These are phyloP conservation scores for Ceyx erithaca DNA, from an alignment of 2,797 vertebrate genomes.

Conservation along the genomic window DNA sequence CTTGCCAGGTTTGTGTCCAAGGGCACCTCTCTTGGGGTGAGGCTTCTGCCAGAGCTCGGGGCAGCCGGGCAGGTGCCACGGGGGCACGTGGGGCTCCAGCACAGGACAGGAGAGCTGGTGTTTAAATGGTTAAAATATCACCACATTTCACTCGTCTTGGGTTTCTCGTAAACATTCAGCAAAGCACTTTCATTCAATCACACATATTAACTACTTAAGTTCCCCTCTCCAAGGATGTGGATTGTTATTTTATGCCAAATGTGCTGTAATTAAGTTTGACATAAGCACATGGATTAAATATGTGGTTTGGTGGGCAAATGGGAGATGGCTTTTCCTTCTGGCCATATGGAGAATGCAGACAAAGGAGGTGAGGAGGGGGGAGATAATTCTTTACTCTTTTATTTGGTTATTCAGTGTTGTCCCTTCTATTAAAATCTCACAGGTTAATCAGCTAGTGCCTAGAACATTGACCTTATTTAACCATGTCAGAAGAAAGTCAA, in stretches of 20 bases:
- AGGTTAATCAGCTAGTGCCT: constrained; percentile 51
- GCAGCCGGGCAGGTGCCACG: neutral
- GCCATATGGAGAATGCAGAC: constrained; percentile 77
- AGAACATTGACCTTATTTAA: neutral
- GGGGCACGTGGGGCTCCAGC: neutral
- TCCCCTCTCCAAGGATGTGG: constrained; percentile 82
- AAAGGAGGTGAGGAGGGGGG: neutral
- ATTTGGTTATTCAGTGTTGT: constrained; percentile 54
- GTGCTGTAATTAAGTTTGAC: constrained; percentile 99
- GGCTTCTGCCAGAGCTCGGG: accelerated
- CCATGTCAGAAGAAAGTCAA: neutral
- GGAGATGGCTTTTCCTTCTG: constrained; percentile 85
- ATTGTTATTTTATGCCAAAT: constrained; percentile 99
- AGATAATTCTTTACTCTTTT: constrained; percentile 67
- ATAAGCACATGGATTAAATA: constrained; percentile 99
- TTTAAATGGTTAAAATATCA: constrained; percentile 76
- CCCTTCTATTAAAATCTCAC: constrained; percentile 37
- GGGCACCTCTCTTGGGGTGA: neutral
- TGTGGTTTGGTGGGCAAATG: constrained; percentile 93
- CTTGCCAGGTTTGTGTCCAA: neutral
- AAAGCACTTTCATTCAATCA: constrained; percentile 82
- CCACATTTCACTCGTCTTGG: constrained; percentile 76
- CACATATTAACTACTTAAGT: constrained; percentile 85
- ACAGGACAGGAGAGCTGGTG: neutral
- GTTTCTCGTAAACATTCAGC: constrained; percentile 82